These are phyloP conservation scores for Cerastis leucographa DNA, from an alignment of 2,888 invertebrate genomes.

Conservation along the genomic window DNA sequence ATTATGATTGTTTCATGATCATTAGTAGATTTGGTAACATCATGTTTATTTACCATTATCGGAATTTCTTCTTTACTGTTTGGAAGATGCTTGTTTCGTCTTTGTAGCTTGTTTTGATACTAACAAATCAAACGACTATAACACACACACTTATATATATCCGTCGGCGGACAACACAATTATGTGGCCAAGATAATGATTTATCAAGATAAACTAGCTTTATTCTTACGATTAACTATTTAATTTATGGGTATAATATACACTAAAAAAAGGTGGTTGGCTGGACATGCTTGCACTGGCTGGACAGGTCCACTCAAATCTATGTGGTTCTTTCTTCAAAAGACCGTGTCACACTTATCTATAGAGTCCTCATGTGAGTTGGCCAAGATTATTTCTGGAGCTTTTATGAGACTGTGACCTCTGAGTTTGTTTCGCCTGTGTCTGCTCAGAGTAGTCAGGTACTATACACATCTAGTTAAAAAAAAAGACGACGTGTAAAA, in stretches of 20 bases:
- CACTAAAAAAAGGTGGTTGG: not conserved
- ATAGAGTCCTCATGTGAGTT: no score
- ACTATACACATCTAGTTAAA: no score
- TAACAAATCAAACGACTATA: not conserved
- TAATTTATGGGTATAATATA: not conserved
- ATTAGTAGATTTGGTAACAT: not conserved
- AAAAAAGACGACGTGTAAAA: no score
- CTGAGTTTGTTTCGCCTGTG: no score
- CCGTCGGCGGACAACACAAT: not conserved
- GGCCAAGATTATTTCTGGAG: no score
- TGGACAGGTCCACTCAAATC: no score
- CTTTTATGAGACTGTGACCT: no score
- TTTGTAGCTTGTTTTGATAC: not conserved
- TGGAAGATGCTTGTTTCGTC: not conserved
- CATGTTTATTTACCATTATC: not conserved
- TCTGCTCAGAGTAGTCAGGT: no score
- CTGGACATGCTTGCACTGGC: no score
- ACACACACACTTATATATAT: not conserved
- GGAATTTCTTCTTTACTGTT: slow-evolving; percentile 3
- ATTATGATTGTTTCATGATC: not conserved
- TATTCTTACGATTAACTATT: not conserved
- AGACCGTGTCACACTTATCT: no score
- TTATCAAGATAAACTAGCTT: slow-evolving; percentile 22
- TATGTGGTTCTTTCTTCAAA: no score
- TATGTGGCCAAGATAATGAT: not conserved